These are phyloP conservation scores for Ferrisia virgata DNA, from an alignment of 2,888 invertebrate genomes.

Conservation along the genomic window DNA sequence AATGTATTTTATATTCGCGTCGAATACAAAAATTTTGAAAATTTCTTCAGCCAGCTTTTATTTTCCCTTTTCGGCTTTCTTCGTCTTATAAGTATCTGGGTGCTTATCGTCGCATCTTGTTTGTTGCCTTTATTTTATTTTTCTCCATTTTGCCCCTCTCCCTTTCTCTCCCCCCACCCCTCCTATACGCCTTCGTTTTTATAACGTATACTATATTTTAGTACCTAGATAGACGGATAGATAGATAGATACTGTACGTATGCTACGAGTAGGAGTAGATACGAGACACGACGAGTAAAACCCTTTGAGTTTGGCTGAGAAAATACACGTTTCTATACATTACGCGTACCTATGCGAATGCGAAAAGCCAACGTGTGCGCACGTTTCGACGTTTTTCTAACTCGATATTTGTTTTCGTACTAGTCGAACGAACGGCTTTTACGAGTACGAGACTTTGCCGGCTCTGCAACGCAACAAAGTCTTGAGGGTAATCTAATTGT, in stretches of 20 bases:
- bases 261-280: too few relatives aligned
- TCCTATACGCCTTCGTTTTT: neutral
- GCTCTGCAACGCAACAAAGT: neutral
- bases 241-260: too few relatives aligned
- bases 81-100: neutral
- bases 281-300: neutral
- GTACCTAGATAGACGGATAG: too few relatives aligned
- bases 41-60: conserved; percentile 46
- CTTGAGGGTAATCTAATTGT: neutral
- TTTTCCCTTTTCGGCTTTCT: conserved; percentile 45
- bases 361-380: neutral
- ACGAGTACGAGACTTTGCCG: neutral
- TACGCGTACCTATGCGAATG: neutral
- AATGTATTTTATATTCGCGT: too few relatives aligned
- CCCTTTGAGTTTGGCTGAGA: too few relatives aligned
- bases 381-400: neutral
- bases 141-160: too few relatives aligned
- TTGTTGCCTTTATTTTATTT: neutral
- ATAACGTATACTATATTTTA: too few relatives aligned
- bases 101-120: neutral
- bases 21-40: neutral
- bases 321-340: too few relatives aligned
- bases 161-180: too few relatives aligned
- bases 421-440: too few relatives aligned
- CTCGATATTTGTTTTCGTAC: neutral